Conservation (phyloP, 2,113 vertebrate species). For the Dipodomys spectabilis region DNA sequence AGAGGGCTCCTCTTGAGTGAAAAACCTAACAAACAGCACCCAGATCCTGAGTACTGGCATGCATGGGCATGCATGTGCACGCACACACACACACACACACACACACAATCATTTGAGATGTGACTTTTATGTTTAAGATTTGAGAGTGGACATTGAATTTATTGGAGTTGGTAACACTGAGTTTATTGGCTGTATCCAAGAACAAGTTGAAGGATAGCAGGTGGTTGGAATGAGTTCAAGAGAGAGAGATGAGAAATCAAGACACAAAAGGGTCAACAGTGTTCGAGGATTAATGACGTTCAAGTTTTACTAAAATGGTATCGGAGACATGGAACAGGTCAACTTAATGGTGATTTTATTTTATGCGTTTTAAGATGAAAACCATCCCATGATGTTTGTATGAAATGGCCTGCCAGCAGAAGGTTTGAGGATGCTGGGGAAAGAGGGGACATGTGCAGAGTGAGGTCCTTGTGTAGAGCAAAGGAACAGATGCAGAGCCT, state of each 20-base stretch:
- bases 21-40: too few species aligned
- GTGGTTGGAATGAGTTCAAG: background rate
- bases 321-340: background rate
- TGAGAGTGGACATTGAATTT: background rate
- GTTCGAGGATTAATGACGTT: too few species aligned
- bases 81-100: too few species aligned
- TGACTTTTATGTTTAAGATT: background rate
- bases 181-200: background rate
- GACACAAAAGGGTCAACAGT: background rate
- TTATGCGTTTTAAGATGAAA: background rate
- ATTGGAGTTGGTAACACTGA: background rate
- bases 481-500: rapidly evolving
- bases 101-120: background rate
- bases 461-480: background rate
- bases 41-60: too few species aligned
- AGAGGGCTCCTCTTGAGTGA: too few species aligned
- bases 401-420: background rate
- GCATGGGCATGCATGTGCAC: too few species aligned
- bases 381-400: background rate
- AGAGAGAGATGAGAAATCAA: background rate
- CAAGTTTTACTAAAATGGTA: background rate
- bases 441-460: background rate
- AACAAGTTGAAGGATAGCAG: background rate
- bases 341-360: background rate
- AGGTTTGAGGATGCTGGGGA: background rate